phyloP scores from a whole-genome alignment of 2,888 invertebrate species.

The Alitta virens region DNA sequence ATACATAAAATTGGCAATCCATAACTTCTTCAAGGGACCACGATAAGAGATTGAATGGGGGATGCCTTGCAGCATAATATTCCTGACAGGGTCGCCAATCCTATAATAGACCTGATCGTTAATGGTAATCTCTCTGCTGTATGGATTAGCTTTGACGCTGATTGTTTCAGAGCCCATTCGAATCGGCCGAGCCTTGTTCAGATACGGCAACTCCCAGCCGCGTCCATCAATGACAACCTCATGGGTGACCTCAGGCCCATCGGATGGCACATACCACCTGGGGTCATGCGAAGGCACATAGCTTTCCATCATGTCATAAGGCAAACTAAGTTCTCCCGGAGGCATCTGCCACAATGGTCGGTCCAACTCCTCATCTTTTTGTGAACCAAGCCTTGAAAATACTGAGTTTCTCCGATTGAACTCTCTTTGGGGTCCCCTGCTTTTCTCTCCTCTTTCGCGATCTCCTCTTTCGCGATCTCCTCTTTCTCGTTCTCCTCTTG shows the following conservation, averaged over 20 bases:
- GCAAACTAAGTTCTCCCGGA: background rate
- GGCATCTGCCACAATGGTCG: background rate
- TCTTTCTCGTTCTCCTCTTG: too few relatives aligned
- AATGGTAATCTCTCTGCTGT: slow-evolving; percentile 40
- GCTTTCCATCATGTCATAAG: slow-evolving; percentile 21
- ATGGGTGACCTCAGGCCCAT: slow-evolving; percentile 27
- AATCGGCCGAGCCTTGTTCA: slow-evolving; percentile 31
- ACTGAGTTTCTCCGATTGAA: too few relatives aligned
- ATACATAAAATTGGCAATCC: slow-evolving; percentile 50
- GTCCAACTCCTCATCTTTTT: too few relatives aligned
- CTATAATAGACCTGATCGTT: slow-evolving; percentile 42
- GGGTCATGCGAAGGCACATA: slow-evolving; percentile 26
- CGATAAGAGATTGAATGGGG: slow-evolving; percentile 41
- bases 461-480: too few relatives aligned
- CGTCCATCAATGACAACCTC: slow-evolving; percentile 47
- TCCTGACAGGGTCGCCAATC: slow-evolving; percentile 46
- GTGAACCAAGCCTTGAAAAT: too few relatives aligned
- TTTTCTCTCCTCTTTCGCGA: too few relatives aligned
- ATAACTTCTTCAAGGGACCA: slow-evolving; percentile 43
- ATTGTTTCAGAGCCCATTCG: slow-evolving; percentile 26
- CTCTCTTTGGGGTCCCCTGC: too few relatives aligned
- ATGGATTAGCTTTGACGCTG: slow-evolving; percentile 38
- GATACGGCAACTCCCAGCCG: slow-evolving; percentile 42
- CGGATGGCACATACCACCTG: slow-evolving; percentile 18
- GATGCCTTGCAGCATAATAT: slow-evolving; percentile 34